Base-by-base conservation (phyloP, 2,113 vertebrate species). In the Pygoscelis antarcticus region DNA sequence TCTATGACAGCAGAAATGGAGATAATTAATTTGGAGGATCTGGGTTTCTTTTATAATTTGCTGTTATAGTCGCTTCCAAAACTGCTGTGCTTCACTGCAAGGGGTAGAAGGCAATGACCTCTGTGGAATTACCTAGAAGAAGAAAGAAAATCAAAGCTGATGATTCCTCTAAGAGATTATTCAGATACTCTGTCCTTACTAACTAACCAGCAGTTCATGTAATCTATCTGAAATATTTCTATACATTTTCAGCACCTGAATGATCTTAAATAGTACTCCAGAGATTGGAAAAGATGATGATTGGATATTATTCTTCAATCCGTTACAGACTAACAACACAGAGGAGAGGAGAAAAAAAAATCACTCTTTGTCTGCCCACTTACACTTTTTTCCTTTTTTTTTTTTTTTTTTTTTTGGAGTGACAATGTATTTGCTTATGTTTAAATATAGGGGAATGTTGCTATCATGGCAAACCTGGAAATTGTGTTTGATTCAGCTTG, bases 141-240 rank as follows among this genome's bases (percentile, higher is more conserved):
- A 83, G 34, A 95, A 87, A 85, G n/a, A 81, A 87, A 81, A 96
- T 87, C 60, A 83, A 95, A 81, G 77, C 32, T 83, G 76, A 57
- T 40, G 3, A 78, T 62, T 80, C n/a, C 38, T 32, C 46, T 82
- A 75, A 92, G 83, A 96, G 84, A 64, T 79, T 79, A 49, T 70
- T 72, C 71, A 72, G 66, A 87, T 46, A 94, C 54, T 57, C 54
- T 81, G 25, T 46, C 38, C 51, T 86, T 87, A 65, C 54, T 77
- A 86, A 51, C 83, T 84, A 97, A 88, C 46, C 40, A 76, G n/a
- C 29, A 72, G 47, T 71, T 94, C 7, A 2, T 89, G 38, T 62
- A 87, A 86, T 70, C 68, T 90, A 25, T 76, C 68, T 93, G 62
- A 85, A 65, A 86, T 76, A 58, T 87, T 96, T 87, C 62, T 57